phyloP scores from a whole-genome alignment of 2,113 vertebrate genomes.

The Heptranchias perlo region DNA sequence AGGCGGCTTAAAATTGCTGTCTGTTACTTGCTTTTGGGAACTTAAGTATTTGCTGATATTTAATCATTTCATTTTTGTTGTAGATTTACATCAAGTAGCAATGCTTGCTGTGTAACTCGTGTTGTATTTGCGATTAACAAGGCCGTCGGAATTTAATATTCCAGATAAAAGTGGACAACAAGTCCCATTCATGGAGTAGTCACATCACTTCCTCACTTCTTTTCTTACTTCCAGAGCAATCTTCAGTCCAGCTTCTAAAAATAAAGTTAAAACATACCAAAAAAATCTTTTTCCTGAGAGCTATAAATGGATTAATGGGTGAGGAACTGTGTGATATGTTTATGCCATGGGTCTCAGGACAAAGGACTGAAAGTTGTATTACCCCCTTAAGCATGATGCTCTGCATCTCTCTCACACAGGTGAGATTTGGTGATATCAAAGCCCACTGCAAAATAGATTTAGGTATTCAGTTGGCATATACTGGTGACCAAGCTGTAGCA shows the following conservation, averaged over 20 bases:
- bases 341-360: background rate
- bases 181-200: background rate
- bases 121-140: background rate
- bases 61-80: background rate
- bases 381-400: too few relatives aligned
- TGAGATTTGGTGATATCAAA: too few relatives aligned
- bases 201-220: background rate
- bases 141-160: background rate
- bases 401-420: too few relatives aligned
- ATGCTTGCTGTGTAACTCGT: background rate
- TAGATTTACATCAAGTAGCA: background rate
- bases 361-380: too few relatives aligned
- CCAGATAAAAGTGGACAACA: background rate
- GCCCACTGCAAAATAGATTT: too few relatives aligned
- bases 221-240: background rate
- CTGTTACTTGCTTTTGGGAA: background rate
- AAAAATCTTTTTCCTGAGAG: background rate
- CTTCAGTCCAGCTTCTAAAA: background rate
- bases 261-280: background rate
- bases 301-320: background rate
- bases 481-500: too few relatives aligned
- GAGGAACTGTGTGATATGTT: background rate
- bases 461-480: too few relatives aligned
- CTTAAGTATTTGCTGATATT: background rate
- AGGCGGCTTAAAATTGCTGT: background rate